These are phyloP conservation scores for Papilio protenor DNA, from an alignment of 2,888 invertebrate genomes.

Conservation along the genomic window DNA sequence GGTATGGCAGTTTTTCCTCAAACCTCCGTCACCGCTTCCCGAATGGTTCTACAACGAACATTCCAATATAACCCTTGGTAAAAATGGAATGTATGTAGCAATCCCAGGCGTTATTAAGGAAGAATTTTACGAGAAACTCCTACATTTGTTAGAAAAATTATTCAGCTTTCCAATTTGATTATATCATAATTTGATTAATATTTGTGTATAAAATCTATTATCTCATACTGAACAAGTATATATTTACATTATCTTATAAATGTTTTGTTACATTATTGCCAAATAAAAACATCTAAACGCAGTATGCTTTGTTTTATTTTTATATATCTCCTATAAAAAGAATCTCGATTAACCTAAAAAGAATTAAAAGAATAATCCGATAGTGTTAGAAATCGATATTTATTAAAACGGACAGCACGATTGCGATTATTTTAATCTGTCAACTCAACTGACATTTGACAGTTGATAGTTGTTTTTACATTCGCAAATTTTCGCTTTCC, in stretches of 20 bases:
- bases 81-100: conserved; percentile 47
- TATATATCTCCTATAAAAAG: too few relatives aligned
- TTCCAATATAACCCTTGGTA: conserved; percentile 44
- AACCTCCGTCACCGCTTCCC: conserved; percentile 56
- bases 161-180: conserved; percentile 53
- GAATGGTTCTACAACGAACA: conserved; percentile 63
- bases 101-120: conserved; percentile 56
- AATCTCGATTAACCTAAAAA: too few relatives aligned
- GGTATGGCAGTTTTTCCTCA: conserved; percentile 60
- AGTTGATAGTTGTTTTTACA: conserved; percentile 33
- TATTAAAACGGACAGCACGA: not conserved
- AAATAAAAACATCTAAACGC: not conserved
- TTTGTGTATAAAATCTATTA: not conserved
- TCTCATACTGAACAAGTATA: not conserved
- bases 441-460: conserved; percentile 21
- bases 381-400: not conserved
- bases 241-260: not conserved
- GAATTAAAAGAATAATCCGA: not conserved
- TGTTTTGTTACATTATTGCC: not conserved
- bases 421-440: conserved; percentile 23
- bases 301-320: not conserved
- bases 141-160: conserved; percentile 49
- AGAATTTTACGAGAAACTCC: conserved; percentile 54
- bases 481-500: conserved; percentile 10
- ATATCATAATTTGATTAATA: not conserved